Percentiles rank a stretch among this genome's conserved stretches.
Conservation (phyloP, 2,113 vertebrate species). For the Onychorhynchus coronatus region DNA sequence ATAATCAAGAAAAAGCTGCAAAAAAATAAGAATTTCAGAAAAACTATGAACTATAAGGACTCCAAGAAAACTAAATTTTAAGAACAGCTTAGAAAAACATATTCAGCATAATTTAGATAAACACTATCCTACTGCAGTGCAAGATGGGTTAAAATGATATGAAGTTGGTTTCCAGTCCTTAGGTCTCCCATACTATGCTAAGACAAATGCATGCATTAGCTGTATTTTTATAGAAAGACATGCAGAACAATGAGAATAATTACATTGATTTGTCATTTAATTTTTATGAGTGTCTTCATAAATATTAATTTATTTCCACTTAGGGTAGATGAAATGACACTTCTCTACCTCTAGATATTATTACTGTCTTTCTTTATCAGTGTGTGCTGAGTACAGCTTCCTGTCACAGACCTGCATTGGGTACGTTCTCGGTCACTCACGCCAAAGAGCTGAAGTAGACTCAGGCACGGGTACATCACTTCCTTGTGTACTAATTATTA, state of each 20-base stretch:
- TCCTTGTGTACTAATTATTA: background rate
- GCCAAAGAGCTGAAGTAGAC: background rate
- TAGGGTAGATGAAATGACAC: background rate
- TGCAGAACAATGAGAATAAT: background rate
- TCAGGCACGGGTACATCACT: background rate
- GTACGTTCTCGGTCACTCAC: background rate
- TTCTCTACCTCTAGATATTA: background rate
- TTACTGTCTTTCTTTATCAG: background rate
- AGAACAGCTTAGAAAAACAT: background rate
- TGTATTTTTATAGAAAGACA: background rate
- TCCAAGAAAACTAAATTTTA: background rate
- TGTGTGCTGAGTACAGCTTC: background rate
- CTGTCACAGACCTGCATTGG: background rate
- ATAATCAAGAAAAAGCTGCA: background rate
- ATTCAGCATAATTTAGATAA: background rate
- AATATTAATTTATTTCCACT: constrained; percentile 9
- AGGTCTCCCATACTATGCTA: background rate
- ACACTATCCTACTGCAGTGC: background rate
- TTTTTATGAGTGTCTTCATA: background rate
- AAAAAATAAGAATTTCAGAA: background rate
- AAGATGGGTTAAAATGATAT: background rate
- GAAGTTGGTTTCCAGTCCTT: background rate
- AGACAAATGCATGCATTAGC: background rate
- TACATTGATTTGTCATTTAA: background rate
- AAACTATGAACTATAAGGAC: background rate